A percentile compares a stretch with the other conserved stretches of the same genome.
Conservation (phyloP, 2,888 invertebrate species). For the Nineta flava region DNA sequence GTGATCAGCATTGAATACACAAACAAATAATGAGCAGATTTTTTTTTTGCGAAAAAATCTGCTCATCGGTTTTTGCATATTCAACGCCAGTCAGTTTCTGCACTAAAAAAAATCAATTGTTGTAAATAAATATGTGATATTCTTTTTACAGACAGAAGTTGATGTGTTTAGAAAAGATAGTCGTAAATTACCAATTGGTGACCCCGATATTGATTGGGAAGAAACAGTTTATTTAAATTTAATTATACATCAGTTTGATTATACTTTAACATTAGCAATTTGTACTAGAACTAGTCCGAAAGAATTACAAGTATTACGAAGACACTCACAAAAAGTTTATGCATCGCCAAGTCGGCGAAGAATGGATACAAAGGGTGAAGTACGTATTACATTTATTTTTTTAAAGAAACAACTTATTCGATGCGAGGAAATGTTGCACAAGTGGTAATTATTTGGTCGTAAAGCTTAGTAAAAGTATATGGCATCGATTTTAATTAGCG, state of each 20-base stretch:
- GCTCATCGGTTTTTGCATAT: neutral
- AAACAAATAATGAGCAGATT: neutral
- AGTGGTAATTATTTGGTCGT: no score
- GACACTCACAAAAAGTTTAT: conserved; percentile 87
- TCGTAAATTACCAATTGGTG: conserved; percentile 88
- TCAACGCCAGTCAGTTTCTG: no score
- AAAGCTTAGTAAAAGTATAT: no score
- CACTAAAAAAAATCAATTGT: no score
- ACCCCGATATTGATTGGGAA: conserved; percentile 96
- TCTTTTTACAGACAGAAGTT: conserved; percentile 61
- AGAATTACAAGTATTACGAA: conserved; percentile 86
- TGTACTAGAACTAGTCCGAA: conserved; percentile 96
- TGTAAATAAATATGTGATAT: no score
- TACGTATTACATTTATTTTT: neutral
- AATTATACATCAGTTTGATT: conserved; percentile 96
- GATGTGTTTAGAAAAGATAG: conserved; percentile 97
- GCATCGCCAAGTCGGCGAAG: conserved; percentile 92
- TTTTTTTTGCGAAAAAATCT: neutral
- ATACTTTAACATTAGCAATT: conserved; percentile 91
- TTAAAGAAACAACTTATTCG: no score
- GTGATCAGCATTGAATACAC: neutral
- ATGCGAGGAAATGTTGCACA: no score
- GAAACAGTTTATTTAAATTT: conserved; percentile 97
- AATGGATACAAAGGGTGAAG: conserved; percentile 95
- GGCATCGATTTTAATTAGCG: no score